Conservation (phyloP, 2,888 invertebrate genomes). For the Cordylochernes scorpioides region DNA sequence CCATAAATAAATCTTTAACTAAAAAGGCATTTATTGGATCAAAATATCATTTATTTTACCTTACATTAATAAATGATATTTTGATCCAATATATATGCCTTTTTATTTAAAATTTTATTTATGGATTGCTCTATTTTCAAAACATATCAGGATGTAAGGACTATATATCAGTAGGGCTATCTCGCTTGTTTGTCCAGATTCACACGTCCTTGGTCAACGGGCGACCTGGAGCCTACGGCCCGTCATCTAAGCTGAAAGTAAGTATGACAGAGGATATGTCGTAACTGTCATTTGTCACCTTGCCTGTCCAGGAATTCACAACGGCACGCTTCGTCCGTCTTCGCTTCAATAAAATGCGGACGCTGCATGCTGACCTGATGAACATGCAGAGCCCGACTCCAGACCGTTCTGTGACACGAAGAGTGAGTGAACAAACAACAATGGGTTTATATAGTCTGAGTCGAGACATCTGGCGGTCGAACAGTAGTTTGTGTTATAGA, state of each 20-base stretch:
- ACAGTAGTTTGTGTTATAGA: no score
- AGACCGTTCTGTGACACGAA: constrained; percentile 24
- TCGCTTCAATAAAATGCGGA: constrained; percentile 53
- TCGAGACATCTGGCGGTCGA: no score
- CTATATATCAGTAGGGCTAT: not conserved
- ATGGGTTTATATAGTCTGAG: no score
- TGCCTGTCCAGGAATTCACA: constrained; percentile 35
- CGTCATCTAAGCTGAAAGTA: constrained; percentile 40
- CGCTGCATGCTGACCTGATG: constrained; percentile 34
- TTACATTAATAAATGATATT: not conserved
- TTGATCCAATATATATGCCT: not conserved
- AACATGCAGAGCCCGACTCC: constrained; percentile 22
- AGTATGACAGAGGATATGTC: constrained; percentile 8
- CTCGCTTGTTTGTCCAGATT: constrained; percentile 32
- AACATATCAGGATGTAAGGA: not conserved
- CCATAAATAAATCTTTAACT: no score
- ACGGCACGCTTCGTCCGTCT: constrained; percentile 51
- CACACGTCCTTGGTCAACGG: constrained; percentile 60
- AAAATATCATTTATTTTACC: no score
- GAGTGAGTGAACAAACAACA: no score
- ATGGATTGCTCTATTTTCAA: not conserved
- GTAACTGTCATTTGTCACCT: not conserved
- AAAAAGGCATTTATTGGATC: no score
- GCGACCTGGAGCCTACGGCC: constrained; percentile 45
- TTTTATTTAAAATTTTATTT: not conserved